Conservation (phyloP, 2,797 vertebrate species). For the Threskiornis aethiopicus region DNA sequence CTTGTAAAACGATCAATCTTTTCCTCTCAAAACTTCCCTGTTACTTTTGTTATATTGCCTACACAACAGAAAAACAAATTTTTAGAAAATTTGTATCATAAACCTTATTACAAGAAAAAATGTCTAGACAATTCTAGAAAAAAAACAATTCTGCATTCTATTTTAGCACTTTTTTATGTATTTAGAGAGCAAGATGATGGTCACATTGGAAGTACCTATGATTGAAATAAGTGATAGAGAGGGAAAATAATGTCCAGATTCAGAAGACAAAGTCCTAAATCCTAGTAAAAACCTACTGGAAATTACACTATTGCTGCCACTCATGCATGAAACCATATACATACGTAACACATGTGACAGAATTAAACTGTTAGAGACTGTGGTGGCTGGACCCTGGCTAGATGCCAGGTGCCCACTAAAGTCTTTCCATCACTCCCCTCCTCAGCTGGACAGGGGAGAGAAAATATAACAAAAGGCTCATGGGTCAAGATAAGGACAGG, state of each 20-base stretch:
- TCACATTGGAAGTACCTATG: not conserved
- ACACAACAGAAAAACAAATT: not conserved
- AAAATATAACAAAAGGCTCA: rapidly evolving
- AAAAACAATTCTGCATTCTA: not conserved
- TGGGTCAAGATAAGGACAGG: not conserved
- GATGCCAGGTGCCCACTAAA: not conserved
- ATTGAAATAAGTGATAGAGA: not conserved
- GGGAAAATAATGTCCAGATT: not conserved
- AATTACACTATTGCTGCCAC: not conserved
- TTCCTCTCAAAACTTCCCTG: not conserved
- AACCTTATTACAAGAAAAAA: not conserved
- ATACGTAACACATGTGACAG: not conserved
- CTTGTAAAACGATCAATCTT: not conserved
- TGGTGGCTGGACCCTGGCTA: not conserved
- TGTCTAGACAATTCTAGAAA: not conserved
- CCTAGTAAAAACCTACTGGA: not conserved
- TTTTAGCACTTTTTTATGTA: not conserved
- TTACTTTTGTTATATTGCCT: not conserved
- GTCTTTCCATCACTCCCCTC: not conserved
- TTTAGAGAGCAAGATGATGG: not conserved
- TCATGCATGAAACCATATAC: not conserved
- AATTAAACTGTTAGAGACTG: not conserved
- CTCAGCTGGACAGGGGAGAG: not conserved
- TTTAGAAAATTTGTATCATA: not conserved
- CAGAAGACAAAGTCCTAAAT: not conserved